Conservation (phyloP, 1,140 invertebrate genomes). For the Spodoptera frugiperda region DNA sequence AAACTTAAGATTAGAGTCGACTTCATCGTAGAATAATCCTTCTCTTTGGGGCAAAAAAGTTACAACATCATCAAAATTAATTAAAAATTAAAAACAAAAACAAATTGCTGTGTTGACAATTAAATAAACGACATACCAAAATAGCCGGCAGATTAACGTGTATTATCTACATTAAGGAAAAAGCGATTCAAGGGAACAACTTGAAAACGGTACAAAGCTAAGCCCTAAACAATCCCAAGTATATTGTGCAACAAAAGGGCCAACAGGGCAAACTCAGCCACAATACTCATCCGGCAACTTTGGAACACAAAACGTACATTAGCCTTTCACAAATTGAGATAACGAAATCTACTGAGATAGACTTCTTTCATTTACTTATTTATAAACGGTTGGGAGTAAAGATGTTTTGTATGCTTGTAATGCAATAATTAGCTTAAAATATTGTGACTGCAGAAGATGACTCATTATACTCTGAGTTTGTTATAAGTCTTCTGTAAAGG, state of each 20-base stretch:
- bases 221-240: constrained; percentile 9
- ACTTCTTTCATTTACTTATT: constrained; percentile 48
- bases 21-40: no score
- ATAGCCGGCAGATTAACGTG: constrained; percentile 4
- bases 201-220: constrained; percentile 28
- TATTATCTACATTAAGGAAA: background rate
- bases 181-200: constrained; percentile 1
- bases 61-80: no score
- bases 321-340: constrained; percentile 52
- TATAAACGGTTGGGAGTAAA: background rate
- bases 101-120: background rate
- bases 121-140: background rate
- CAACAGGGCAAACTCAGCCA: constrained; percentile 17
- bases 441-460: no score
- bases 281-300: constrained; percentile 34
- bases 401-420: no score
- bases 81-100: no score
- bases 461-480: no score
- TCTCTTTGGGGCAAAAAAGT: no score
- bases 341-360: constrained; percentile 43
- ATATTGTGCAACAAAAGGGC: constrained; percentile 29
- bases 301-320: constrained; percentile 40
- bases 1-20: no score
- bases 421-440: no score
- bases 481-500: no score